Base-by-base conservation (phyloP, 2,113 vertebrate species). In the Ictalurus furcatus region DNA sequence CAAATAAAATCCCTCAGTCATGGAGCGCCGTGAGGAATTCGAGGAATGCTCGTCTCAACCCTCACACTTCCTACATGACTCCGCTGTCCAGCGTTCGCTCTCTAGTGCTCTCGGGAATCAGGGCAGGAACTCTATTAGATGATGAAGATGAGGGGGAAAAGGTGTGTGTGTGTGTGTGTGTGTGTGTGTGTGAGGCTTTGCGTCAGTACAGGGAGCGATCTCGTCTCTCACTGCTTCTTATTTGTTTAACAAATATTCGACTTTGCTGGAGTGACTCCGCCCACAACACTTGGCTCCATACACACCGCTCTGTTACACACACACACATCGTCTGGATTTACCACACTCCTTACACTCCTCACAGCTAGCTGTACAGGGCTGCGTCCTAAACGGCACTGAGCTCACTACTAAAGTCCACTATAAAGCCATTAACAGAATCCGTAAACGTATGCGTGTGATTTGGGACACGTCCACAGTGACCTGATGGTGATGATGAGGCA, bases 161-260 rank as follows among this genome's bases (percentile, higher is more conserved):
- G 25, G 71, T 48, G 37, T 76, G 73, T 76, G 21, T 76, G 73
- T 76, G 73, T 73, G 71, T 73, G 34, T 71, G 4, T 65, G 34
- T 76, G 34, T 76, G 74, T 78, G 74, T 78, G 73, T 76, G 69
- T 37, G 54, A 13, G 56, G 56, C 56, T 28, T 65, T 65, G 63
- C 63, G 11, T 65, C 63, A 65, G 63, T 28, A 28, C 17, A 21
- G 30, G 30, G 54, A 21, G 8, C 11, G 21, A 93, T 37, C 19
- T 61, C 91, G 85, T 37, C 86, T 85, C 89, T 87, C 87, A 87
- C 81, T 90, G 40, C 54, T 85, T 90, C 87, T 86, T 19, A 95
- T 96, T 96, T 96, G 94, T 93, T 95, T 92, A 90, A 88, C 93
- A 96, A 96, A 96, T 95, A 91, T n/a, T 87, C 84, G 87, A 69